Conservation (phyloP, 1,140 invertebrate genomes). For the Condylostylus longicornis region DNA sequence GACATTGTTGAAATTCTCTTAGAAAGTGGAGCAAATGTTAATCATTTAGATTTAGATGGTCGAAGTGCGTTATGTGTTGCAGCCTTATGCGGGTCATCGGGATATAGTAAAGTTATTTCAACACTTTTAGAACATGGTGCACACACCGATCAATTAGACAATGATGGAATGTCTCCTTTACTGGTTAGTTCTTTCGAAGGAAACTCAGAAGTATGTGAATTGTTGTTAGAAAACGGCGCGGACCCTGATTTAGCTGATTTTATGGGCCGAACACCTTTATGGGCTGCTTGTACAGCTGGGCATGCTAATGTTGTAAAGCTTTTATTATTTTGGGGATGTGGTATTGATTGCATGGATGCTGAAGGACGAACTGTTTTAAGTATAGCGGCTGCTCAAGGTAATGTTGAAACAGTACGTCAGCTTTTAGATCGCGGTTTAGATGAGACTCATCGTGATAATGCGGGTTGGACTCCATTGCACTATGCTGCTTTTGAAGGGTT, state of each 20-base stretch:
- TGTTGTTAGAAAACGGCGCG: slow-evolving; percentile 70
- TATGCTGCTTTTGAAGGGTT: slow-evolving; percentile 87
- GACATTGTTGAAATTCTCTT: slow-evolving; percentile 79
- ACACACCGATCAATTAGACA: slow-evolving; percentile 73
- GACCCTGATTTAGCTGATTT: slow-evolving; percentile 73
- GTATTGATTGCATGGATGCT: slow-evolving; percentile 74
- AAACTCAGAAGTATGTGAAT: slow-evolving; percentile 58
- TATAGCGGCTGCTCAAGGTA: slow-evolving; percentile 76
- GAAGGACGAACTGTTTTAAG: slow-evolving; percentile 81
- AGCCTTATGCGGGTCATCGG: slow-evolving; percentile 76
- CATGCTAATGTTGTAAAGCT: slow-evolving; percentile 65
- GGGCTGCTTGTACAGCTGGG: slow-evolving; percentile 74
- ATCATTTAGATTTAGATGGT: slow-evolving; percentile 79
- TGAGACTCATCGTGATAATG: slow-evolving; percentile 79
- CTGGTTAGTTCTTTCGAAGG: slow-evolving; percentile 90
- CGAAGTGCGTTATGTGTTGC: slow-evolving; percentile 84
- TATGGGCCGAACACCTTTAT: slow-evolving; percentile 61
- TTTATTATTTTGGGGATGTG: slow-evolving; percentile 76
- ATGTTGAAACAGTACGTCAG: slow-evolving; percentile 70
- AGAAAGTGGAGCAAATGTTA: slow-evolving; percentile 69
- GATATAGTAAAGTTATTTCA: slow-evolving; percentile 57
- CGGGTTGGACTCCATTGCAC: slow-evolving; percentile 87
- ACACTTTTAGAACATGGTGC: slow-evolving; percentile 69
- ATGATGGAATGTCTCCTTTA: slow-evolving; percentile 84
- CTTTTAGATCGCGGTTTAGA: slow-evolving; percentile 79